Evolutionary conservation across 53 echinoderm and acorn worm genomes (phyloP), one percentile per base, ranked within the genome.

Genomic region (Apostichopus leukothele): DNA sequence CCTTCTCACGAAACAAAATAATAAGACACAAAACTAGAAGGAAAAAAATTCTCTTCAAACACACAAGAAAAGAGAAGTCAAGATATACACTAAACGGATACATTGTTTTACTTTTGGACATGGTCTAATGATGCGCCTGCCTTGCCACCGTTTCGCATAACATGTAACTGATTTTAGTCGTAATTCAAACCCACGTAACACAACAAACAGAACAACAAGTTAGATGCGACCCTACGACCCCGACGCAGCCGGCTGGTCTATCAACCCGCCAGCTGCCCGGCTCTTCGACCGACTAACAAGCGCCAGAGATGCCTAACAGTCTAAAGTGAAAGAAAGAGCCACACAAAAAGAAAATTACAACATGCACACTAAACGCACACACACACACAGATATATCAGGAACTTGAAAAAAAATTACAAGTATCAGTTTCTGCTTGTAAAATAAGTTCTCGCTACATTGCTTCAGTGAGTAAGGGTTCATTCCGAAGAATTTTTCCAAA

Each of bases 151-250:
- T 85, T 85, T 85, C 85, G 60, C 63, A 67, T 63, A 67, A 85
- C 67, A 85, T 85, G 85, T 67, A 67, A 67, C 85, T 85, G 67
- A 85, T 20, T 63, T 67, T 67, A 66, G 63, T 67, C 85, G 85
- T 85, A 85, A 85, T 67, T 85, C 67, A 67, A 85, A 26, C 67
- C 85, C 67, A 26, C 85, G 85, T 85, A 85, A 67, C 85, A 85
- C 85, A 66, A 85, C 85, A 85, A 85, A 85, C 67, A 66, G 67
- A 67, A 66, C 85, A 85, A 85, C 85, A 85, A 85, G 85, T 67
- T 66, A 85, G 84, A 67, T 18, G 27, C 60, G 85, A 85, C 85
- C 85, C 67, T 60, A 39, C 51, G 85, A 67, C 85, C 85, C 57
- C 85, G 66, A 50, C 50, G 85, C 26, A 60, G 85, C 85, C 85